Percentiles rank a stretch among this genome's conserved stretches.
Conservation (phyloP, 2,113 vertebrate genomes). For the Elaphurus davidianus region DNA sequence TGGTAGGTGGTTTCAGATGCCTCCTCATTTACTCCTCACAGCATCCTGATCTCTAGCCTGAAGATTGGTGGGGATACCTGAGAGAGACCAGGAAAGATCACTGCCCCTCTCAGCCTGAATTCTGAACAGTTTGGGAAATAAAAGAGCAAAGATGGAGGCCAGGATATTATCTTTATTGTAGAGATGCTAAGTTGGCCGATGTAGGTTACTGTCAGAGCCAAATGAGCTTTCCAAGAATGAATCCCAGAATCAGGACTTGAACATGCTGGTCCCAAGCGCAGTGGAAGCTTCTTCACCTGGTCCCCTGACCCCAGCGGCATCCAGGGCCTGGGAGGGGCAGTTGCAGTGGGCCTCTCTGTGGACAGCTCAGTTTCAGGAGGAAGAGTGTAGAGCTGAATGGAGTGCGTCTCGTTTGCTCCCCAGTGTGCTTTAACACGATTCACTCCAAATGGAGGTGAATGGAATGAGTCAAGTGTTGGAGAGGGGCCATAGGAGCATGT, state of each 20-base stretch:
- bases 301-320: rapidly evolving
- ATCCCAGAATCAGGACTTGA: neutral
- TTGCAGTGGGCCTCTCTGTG: neutral
- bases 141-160: neutral
- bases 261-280: neutral
- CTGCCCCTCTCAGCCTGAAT: neutral
- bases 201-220: neutral
- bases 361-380: neutral
- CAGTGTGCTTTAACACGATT: neutral
- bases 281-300: neutral
- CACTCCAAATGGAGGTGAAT: neutral
- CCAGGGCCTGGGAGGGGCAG: neutral
- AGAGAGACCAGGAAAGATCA: neutral
- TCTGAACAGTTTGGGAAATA: neutral
- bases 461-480: neutral
- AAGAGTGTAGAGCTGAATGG: neutral
- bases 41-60: neutral
- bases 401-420: neutral
- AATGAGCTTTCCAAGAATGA: neutral
- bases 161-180: neutral
- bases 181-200: neutral
- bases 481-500: neutral
- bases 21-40: neutral
- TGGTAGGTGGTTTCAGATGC: neutral
- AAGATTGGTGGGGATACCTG: neutral